Evolutionary conservation across 2,888 invertebrate genomes (phyloP), one percentile per base, ranked within the genome.

Genomic region (Rhagophthalmus giganteus): DNA sequence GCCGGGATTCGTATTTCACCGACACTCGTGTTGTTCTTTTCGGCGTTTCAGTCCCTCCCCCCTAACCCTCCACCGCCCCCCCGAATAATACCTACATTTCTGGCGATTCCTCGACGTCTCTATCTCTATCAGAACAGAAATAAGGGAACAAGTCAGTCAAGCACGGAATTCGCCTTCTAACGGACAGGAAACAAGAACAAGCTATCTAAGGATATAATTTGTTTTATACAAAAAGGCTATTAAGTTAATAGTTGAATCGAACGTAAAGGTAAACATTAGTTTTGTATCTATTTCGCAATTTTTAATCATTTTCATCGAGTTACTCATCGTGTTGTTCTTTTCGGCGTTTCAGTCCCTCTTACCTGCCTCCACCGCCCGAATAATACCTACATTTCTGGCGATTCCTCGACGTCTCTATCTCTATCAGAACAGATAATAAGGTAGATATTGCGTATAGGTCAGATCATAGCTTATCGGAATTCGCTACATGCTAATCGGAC

Each of bases 61-160:
- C n/a, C 24, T 24, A 24, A 24, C 24, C 7, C 24, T 24, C 24
- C 7, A n/a, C n/a, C n/a, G n/a, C n/a, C n/a, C n/a, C n/a, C n/a
- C n/a, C n/a, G n/a, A n/a, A n/a, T n/a, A n/a, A n/a, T n/a, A n/a
- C n/a, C n/a, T 41, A 47, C 47, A 46, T 44, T 45, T 49, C 39
- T 44, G 34, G 44, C 32, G 39, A 53, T 48, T 46, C 47, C 38
- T 48, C 38, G 38, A 42, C 39, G 26, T 48, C 48, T 48, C 54
- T 25, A 41, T 53, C 35, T 47, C 35, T 47, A 52, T 52, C 47
- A 38, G 47, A 53, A 48, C 41, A 38, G 44, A 54, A 54, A 49
- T 54, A 44, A 49, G 33, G 42, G 54, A 44, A 42, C 39, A 54
- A 37, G n/a, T 50, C 44, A 50, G 44, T 49, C 54, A 39, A 32